These are phyloP conservation scores for Pharmacophagus antenor DNA, from an alignment of 2,888 invertebrate species.

Conservation along the genomic window DNA sequence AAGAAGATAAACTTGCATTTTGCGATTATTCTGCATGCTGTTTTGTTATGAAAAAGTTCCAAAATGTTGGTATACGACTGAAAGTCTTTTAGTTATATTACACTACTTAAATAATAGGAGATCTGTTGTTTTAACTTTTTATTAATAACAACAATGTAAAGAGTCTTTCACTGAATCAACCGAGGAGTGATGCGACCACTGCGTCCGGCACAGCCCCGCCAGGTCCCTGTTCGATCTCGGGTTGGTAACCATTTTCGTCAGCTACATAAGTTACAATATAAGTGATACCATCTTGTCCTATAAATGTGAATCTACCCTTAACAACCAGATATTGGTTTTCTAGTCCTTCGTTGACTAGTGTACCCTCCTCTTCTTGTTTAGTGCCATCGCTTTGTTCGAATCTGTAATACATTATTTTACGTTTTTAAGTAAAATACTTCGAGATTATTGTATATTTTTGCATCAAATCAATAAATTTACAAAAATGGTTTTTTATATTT, in stretches of 20 bases:
- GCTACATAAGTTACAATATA: slow-evolving; percentile 77
- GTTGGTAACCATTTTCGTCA: slow-evolving; percentile 54
- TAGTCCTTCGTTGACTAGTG: slow-evolving; percentile 62
- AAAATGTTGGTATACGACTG: no score
- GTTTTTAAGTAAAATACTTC: no score
- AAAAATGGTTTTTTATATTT: no score
- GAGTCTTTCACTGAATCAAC: slow-evolving; percentile 28
- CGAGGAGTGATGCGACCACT: slow-evolving; percentile 44
- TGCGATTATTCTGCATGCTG: no score
- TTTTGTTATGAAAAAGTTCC: no score
- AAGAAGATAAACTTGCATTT: no score
- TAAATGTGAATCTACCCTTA: slow-evolving; percentile 66
- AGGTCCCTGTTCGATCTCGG: slow-evolving; percentile 51
- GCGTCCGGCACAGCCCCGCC: slow-evolving; percentile 44
- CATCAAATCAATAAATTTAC: no score
- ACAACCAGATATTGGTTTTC: slow-evolving; percentile 68
- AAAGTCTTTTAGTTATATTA: not conserved
- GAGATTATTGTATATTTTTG: no score
- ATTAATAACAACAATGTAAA: slow-evolving; percentile 18
- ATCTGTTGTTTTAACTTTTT: not conserved
- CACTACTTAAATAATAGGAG: not conserved
- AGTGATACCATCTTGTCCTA: slow-evolving; percentile 60
- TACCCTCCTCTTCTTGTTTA: slow-evolving; percentile 59
- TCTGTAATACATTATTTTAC: slow-evolving; percentile 42
- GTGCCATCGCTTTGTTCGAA: slow-evolving; percentile 68